Percentiles rank a stretch among this genome's conserved stretches.
Conservation (phyloP, 92 coral and sea anemone species). For the Isaurus tuberculatus region DNA sequence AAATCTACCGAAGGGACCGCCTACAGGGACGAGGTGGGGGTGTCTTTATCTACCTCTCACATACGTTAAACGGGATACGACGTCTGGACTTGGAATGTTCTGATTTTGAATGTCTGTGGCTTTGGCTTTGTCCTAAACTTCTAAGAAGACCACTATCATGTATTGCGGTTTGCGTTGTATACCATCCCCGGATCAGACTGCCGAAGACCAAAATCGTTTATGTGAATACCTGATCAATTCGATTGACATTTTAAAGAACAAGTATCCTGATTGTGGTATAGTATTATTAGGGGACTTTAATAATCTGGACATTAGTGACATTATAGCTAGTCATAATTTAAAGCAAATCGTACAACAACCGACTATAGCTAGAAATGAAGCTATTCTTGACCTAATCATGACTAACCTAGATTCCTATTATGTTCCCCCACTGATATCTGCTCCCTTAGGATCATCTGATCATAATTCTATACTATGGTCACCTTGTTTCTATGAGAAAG, state of each 20-base stretch:
- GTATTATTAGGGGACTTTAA: too few relatives aligned
- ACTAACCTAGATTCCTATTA: slow-evolving; percentile 37
- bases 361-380: slow-evolving; percentile 10
- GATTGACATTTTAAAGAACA: slow-evolving; percentile 32
- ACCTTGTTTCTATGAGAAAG: too few relatives aligned
- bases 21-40: slow-evolving; percentile 11
- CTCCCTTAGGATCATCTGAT: slow-evolving; percentile 26
- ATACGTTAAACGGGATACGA: slow-evolving; percentile 33
- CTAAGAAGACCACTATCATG: slow-evolving; percentile 46
- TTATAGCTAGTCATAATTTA: too few relatives aligned
- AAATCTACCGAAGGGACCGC: slow-evolving; percentile 26
- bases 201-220: slow-evolving; percentile 36
- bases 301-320: neutral
- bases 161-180: slow-evolving; percentile 46
- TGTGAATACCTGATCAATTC: slow-evolving; percentile 35
- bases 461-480: slow-evolving; percentile 39
- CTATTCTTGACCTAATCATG: slow-evolving; percentile 33
- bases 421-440: slow-evolving; percentile 20
- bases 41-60: slow-evolving; percentile 31
- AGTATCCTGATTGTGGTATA: slow-evolving; percentile 54
- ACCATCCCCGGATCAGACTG: slow-evolving; percentile 44
- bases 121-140: slow-evolving; percentile 38
- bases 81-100: slow-evolving; percentile 26
- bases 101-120: slow-evolving; percentile 46
- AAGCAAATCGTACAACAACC: too few relatives aligned